Evolutionary conservation across 2,113 vertebrate species (phyloP), one percentile per base, ranked within the genome.

Genomic region (Rhizomys pruinosus): DNA sequence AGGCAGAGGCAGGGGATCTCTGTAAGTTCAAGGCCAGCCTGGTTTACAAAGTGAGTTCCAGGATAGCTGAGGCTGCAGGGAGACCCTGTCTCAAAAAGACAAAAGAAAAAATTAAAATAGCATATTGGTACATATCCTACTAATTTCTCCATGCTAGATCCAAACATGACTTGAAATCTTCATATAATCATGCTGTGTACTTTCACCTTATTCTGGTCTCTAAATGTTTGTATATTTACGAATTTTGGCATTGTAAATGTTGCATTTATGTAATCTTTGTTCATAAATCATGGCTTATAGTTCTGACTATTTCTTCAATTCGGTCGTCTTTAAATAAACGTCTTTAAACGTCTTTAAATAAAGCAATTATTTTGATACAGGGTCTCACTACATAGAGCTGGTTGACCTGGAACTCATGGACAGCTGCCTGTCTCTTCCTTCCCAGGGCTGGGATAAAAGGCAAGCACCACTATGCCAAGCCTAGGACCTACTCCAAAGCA

Each of bases 161-260:
- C 9, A 84, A 87, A 47, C 3, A 55, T 76, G 39, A 44, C 39
- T 81, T 84, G 59, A 82, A 81, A 79, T 76, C 22, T 81, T 87
- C n/a, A 47, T 59, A 47, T 42, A 52, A 52, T 7, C 47, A 52
- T 52, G 47, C 25, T 5, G 34, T 79, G 37, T 80, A 34, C 12
- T 61, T 80, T n/a, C 37, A 80, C 37, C 6, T 47, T 44, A 27
- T 7, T 68, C 92, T 91, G 47, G 9, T 37, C 29, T 78, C 59
- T 55, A 66, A 87, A 79, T 88, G 22, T 87, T 93, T 69, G 29
- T 29, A 7, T 63, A 7, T 7, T 84, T 76, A 47, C 39, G 84
- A 74, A 52, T 25, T 91, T 84, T 90, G 44, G 78, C 20, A 84
- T 61, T 55, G 42, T 25, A 93, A 91, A 52, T 72, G 15, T n/a